Percentiles rank a stretch among this genome's conserved stretches.
These are phyloP conservation scores for Idaea aversata DNA, from an alignment of 2,888 invertebrate genomes.

Conservation along the genomic window DNA sequence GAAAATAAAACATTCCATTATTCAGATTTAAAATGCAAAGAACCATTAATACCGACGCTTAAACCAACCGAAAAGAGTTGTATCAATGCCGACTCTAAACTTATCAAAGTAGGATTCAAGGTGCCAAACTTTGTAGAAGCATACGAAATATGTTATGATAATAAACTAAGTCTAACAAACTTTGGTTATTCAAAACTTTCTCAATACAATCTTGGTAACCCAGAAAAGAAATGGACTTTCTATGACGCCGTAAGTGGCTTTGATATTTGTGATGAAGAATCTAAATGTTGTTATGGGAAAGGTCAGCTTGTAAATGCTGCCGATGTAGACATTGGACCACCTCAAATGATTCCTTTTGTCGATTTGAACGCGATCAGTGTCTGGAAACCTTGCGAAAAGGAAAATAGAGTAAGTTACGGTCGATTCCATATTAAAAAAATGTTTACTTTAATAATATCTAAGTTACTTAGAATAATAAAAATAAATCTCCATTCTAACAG, in stretches of 20 bases:
- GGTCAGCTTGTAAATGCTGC: conserved; percentile 8
- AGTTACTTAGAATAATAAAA: too few species aligned
- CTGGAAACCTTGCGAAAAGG: conserved; percentile 18
- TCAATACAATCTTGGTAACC: neutral
- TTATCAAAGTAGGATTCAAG: conserved; percentile 18
- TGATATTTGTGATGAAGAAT: neutral
- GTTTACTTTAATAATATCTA: too few species aligned
- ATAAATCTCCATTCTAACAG: conserved; percentile 13
- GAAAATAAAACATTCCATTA: conserved; percentile 19
- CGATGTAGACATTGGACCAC: conserved; percentile 13
- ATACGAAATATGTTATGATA: conserved; percentile 21
- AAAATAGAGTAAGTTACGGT: conserved; percentile 12
- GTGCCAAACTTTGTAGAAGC: conserved; percentile 16
- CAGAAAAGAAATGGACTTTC: conserved; percentile 2
- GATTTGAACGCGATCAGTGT: conserved; percentile 18
- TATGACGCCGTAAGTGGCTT: neutral
- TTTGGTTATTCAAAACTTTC: conserved; percentile 6
- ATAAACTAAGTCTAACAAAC: conserved; percentile 12
- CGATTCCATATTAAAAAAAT: too few species aligned
- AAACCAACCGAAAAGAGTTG: conserved; percentile 10
- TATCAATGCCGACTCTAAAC: conserved; percentile 11
- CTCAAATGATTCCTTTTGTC: conserved; percentile 10
- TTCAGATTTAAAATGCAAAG: conserved; percentile 20
- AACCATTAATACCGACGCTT: conserved; percentile 12
- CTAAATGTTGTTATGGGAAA: conserved; percentile 7